Evolutionary conservation across 1,140 invertebrate genomes (phyloP).

Genomic region (Eubasilissa regina): DNA sequence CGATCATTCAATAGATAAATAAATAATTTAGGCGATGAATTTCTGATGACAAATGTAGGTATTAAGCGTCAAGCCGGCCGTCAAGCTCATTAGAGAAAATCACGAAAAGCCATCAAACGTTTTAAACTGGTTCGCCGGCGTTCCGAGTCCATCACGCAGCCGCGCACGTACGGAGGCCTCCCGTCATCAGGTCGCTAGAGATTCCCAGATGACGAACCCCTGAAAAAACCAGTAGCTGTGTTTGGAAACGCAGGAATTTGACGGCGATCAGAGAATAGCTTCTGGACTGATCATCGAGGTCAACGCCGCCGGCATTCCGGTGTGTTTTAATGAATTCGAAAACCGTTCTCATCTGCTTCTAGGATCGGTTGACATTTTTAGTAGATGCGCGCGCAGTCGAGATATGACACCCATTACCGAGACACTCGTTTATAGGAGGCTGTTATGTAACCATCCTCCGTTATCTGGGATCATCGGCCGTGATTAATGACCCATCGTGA

Average conservation of each 20-base stretch:
- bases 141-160: neutral
- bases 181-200: too few species aligned
- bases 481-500: slow-evolving; percentile 50
- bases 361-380: slow-evolving; percentile 46
- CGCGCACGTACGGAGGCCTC: neutral
- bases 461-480: slow-evolving; percentile 27
- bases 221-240: slow-evolving; percentile 47
- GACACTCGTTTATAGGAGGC: slow-evolving; percentile 15
- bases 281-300: slow-evolving; percentile 35
- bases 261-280: slow-evolving; percentile 38
- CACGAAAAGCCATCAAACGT: slow-evolving; percentile 36
- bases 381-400: slow-evolving; percentile 19
- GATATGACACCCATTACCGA: slow-evolving; percentile 47
- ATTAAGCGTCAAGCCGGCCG: neutral
- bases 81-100: slow-evolving; percentile 21
- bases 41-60: neutral
- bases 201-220: slow-evolving; percentile 1
- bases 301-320: slow-evolving; percentile 46
- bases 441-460: slow-evolving; percentile 14
- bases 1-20: neutral
- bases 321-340: slow-evolving; percentile 44
- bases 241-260: slow-evolving; percentile 31
- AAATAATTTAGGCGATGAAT: slow-evolving; percentile 4
- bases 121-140: slow-evolving; percentile 13
- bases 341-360: slow-evolving; percentile 20